phyloP scores from a whole-genome alignment of 2,888 invertebrate species.

The Trissoscelio sp. region DNA sequence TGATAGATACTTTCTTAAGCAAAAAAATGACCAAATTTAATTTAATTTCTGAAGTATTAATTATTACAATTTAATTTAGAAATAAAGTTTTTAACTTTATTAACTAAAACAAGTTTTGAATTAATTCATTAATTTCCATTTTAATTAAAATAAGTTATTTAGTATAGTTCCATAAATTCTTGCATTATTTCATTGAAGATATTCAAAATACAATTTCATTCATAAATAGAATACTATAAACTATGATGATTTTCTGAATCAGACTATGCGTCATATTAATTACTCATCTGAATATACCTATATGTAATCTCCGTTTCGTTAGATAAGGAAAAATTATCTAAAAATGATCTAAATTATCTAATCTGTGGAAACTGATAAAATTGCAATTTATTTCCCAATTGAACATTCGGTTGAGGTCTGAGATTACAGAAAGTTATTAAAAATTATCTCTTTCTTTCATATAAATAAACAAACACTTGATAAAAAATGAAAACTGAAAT shows the following conservation, averaged over 20 bases:
- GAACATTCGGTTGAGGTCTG: neutral
- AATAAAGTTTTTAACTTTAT: too few species aligned
- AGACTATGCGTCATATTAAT: slow-evolving; percentile 24
- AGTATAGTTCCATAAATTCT: too few species aligned
- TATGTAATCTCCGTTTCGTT: neutral
- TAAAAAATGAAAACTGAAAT: neutral
- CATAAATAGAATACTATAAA: slow-evolving; percentile 10
- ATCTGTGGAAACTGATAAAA: slow-evolving; percentile 31
- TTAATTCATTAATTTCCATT: too few species aligned
- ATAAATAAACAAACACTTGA: neutral
- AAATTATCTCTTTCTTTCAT: neutral
- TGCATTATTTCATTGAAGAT: too few species aligned
- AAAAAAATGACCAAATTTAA: too few species aligned
- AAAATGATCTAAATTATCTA: slow-evolving; percentile 18
- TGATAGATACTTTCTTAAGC: too few species aligned
- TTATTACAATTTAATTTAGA: too few species aligned
- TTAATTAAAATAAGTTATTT: too few species aligned
- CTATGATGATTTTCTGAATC: slow-evolving; percentile 26
- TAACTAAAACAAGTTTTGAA: too few species aligned
- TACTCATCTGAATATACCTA: slow-evolving; percentile 33
- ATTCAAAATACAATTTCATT: slow-evolving; percentile 8
- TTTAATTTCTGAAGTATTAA: too few species aligned
- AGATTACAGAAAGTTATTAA: neutral
- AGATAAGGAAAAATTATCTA: slow-evolving; percentile 7
- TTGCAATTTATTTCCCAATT: neutral